Evolutionary conservation across 2,113 vertebrate species (phyloP).

Genomic region (Dissostichus mawsoni): DNA sequence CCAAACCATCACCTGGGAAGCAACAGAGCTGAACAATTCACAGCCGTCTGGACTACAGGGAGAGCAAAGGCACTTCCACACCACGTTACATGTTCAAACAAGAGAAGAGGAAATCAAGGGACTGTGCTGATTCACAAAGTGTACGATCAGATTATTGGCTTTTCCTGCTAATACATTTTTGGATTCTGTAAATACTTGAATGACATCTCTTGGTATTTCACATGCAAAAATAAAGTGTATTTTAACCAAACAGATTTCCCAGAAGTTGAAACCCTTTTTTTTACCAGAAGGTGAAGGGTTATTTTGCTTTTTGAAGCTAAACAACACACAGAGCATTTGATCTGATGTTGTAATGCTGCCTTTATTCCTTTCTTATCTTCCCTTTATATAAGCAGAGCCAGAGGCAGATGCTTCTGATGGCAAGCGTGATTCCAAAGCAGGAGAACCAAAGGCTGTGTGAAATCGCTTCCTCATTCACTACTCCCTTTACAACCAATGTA

Average conservation of each 20-base stretch:
- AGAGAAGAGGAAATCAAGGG: not conserved
- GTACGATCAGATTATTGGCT: not conserved
- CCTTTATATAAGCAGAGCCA: not conserved
- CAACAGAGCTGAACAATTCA: constrained; percentile 10
- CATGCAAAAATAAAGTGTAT: no score
- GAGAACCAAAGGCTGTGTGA: not conserved
- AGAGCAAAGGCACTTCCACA: constrained; percentile 4
- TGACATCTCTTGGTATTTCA: no score
- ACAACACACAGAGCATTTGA: not conserved
- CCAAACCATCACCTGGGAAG: constrained; percentile 40
- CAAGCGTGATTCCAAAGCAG: not conserved
- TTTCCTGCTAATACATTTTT: not conserved
- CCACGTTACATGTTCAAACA: not conserved
- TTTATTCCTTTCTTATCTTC: not conserved
- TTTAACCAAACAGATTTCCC: no score
- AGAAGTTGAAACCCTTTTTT: no score
- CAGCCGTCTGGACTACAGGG: not conserved
- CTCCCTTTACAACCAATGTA: not conserved
- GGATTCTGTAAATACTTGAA: no score
- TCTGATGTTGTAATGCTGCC: not conserved
- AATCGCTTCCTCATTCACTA: no score
- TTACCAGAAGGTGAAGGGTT: not conserved
- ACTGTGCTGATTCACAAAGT: not conserved
- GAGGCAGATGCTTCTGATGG: not conserved
- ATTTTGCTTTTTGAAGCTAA: not conserved